Percentiles rank a stretch among this genome's conserved stretches.
Evolutionary conservation across 2,113 vertebrate species (phyloP).

Genomic region (Coregonus clupeaformis): DNA sequence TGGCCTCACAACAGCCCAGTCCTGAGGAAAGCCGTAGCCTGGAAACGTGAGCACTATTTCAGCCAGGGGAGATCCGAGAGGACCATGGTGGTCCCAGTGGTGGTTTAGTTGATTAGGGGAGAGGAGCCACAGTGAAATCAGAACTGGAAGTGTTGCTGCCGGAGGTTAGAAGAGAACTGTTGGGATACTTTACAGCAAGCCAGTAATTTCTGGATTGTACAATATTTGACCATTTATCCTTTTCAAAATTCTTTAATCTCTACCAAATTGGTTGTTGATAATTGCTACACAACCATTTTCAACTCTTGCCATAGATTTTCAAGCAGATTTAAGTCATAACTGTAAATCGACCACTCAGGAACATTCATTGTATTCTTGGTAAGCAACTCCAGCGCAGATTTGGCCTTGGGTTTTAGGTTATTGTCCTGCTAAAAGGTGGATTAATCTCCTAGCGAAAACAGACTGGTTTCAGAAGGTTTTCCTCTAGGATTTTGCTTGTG

Average conservation of each 20-base stretch:
- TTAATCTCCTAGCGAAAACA: no score
- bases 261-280: background rate
- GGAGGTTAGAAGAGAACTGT: constrained; percentile 29
- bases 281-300: no score
- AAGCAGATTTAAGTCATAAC: no score
- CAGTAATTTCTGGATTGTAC: constrained; percentile 13
- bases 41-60: constrained; percentile 49
- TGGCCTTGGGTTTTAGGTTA: no score
- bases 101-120: constrained; percentile 11
- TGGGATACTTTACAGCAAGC: constrained; percentile 57
- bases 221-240: background rate
- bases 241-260: background rate
- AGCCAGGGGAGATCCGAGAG: background rate
- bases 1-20: constrained; percentile 30
- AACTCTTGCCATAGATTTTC: background rate
- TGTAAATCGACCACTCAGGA: no score
- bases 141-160: constrained; percentile 8
- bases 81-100: background rate
- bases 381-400: no score
- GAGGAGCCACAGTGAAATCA: constrained; percentile 22
- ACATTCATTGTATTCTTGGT: no score
- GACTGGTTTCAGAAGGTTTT: no score
- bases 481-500: no score
- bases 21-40: constrained; percentile 54
- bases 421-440: no score